Evolutionary conservation across 2,888 invertebrate species (phyloP).

Genomic region (Bellardia bayeri): DNA sequence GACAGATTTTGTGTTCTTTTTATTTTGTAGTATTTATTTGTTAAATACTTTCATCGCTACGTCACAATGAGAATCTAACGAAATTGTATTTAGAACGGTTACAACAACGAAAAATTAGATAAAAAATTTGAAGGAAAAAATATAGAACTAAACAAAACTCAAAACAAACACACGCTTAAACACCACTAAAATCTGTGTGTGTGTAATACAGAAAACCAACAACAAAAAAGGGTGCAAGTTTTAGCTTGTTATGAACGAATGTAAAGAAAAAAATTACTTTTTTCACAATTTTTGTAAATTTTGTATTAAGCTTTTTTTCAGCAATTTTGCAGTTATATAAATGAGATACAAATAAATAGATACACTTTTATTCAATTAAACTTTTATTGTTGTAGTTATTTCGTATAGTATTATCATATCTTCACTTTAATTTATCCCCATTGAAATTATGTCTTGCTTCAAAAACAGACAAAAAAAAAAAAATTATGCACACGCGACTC

Average conservation of each 20-base stretch:
- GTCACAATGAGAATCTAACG: slow-evolving; percentile 14
- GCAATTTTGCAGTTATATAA: slow-evolving; percentile 52
- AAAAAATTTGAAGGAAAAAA: slow-evolving; percentile 13
- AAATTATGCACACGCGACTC: slow-evolving; percentile 52
- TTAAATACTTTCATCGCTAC: slow-evolving; percentile 2
- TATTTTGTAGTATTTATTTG: slow-evolving; percentile 8
- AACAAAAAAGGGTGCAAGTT: slow-evolving; percentile 67
- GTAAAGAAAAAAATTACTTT: slow-evolving; percentile 56
- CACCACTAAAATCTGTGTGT: slow-evolving; percentile 53
- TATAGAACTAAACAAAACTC: slow-evolving; percentile 26
- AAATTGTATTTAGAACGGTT: slow-evolving; percentile 8
- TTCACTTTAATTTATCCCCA: slow-evolving; percentile 61
- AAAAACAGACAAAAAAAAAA: slow-evolving; percentile 21
- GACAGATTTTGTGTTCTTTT: neutral
- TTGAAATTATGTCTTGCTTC: slow-evolving; percentile 37
- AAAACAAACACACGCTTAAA: slow-evolving; percentile 32
- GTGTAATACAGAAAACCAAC: slow-evolving; percentile 54
- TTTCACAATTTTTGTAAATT: slow-evolving; percentile 58
- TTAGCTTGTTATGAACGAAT: slow-evolving; percentile 55
- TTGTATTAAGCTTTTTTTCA: slow-evolving; percentile 35
- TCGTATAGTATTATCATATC: slow-evolving; percentile 32
- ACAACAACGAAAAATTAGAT: slow-evolving; percentile 20
- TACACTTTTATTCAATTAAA: slow-evolving; percentile 35
- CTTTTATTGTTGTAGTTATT: slow-evolving; percentile 46
- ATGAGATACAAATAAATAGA: neutral